These are phyloP conservation scores for Corythaeola cristata DNA, from an alignment of 2,113 vertebrate genomes.

Conservation along the genomic window DNA sequence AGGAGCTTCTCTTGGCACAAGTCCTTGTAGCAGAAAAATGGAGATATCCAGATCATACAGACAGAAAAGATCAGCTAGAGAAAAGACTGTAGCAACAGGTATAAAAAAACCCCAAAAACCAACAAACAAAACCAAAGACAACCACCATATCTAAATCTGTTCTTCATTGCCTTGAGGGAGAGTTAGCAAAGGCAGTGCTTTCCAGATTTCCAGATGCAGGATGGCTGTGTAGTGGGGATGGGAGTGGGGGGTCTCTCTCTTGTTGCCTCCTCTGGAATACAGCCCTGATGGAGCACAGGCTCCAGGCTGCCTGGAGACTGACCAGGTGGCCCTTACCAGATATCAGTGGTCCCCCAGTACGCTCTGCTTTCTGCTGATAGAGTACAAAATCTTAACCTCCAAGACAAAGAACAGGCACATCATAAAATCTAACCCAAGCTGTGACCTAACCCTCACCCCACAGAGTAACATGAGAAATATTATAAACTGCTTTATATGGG, in stretches of 20 bases:
- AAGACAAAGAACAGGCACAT: neutral
- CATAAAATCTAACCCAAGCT: neutral
- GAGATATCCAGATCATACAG: neutral
- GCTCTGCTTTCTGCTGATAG: neutral
- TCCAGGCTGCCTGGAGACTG: neutral
- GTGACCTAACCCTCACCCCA: neutral
- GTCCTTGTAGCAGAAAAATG: neutral
- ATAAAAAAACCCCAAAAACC: rapidly evolving
- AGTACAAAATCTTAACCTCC: neutral
- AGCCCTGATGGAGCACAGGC: neutral
- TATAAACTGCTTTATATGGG: neutral
- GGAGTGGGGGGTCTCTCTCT: neutral
- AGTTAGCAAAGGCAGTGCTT: neutral
- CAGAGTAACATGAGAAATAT: neutral
- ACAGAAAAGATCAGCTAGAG: neutral
- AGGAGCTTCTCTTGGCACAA: neutral
- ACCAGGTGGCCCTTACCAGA: neutral
- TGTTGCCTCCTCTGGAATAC: neutral
- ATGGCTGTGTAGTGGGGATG: neutral
- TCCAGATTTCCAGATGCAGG: neutral
- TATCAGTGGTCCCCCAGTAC: neutral
- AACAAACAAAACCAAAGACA: too few relatives aligned
- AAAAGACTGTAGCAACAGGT: neutral
- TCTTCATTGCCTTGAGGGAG: neutral
- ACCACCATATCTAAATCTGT: neutral